Evolutionary conservation across 2,888 invertebrate genomes (phyloP), one percentile per base, ranked within the genome.

Genomic region (Agrilus mali): DNA sequence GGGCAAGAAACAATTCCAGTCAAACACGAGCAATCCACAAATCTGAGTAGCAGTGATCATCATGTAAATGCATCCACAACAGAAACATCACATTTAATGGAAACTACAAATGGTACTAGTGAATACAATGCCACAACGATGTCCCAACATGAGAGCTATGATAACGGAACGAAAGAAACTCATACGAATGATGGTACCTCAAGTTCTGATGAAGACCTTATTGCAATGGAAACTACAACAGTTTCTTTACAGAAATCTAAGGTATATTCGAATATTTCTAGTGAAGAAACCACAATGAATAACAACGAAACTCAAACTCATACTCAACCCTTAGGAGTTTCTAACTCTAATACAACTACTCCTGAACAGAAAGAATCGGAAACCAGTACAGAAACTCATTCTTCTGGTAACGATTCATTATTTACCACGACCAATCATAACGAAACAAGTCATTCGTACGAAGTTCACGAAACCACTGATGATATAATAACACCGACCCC

Each of bases 141-240:
- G n/a, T 15, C 16, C 10, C 16, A 14, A n/a, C 15, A n/a, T 14
- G 35, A 15, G n/a, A 35, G 27, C 5, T 27, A 27, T 10, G 27
- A 10, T 16, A 44, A 46, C 14, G 35, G 47, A 44, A 38, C 38
- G 35, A 49, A 45, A 36, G 44, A 50, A 42, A 35, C 46, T 2
- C 37, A 47, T 13, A 47, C 43, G 4, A 49, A 42, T 14, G 17
- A 31, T 10, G 10, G 1, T 27, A 27, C 27, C 4, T 27, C 27
- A 27, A 27, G 10, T 27, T 27, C 27, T 4, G 10, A 27, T 5
- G 66, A 66, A 55, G 65, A 65, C 50, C 53, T 66, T 31, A 51
- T 66, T 31, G 65, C 65, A 5, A 52, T 65, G 51, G 66, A 66
- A 53, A 63, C 65, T 1, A 66, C 65, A 4, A 66, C 64, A 1